Evolutionary conservation across 2,888 invertebrate species (phyloP).

Genomic region (Euzophera pinguis): DNA sequence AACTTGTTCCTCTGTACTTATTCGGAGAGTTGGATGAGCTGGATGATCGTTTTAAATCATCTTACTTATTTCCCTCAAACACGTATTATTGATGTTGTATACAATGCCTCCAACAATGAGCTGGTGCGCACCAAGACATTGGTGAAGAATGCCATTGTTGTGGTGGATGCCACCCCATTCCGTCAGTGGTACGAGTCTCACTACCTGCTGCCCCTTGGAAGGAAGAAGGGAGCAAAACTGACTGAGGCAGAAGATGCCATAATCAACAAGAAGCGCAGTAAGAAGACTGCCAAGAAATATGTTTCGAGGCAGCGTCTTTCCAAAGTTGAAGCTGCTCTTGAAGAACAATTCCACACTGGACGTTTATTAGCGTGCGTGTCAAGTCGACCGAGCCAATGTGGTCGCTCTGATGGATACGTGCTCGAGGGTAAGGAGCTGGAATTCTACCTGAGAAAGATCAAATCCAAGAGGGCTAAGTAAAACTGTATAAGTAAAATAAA

Average conservation of each 20-base stretch:
- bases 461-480: conserved; percentile 98
- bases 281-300: conserved; percentile 96
- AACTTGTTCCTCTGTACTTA: no score
- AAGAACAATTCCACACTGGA: conserved; percentile 98
- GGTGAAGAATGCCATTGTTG: conserved; percentile 98
- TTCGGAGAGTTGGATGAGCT: no score
- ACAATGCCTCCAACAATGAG: conserved; percentile 99
- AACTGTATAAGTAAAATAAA: conserved; percentile 69
- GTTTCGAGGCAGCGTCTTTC: conserved; percentile 94
- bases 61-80: no score
- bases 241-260: conserved; percentile 97
- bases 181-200: conserved; percentile 99
- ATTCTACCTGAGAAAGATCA: conserved; percentile 98
- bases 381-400: conserved; percentile 98
- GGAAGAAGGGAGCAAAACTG: conserved; percentile 98
- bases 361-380: conserved; percentile 97
- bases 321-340: conserved; percentile 95
- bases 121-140: conserved; percentile 99
- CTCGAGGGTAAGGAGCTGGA: conserved; percentile 99
- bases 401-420: conserved; percentile 98
- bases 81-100: conserved; percentile 99
- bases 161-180: conserved; percentile 98
- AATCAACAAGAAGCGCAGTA: conserved; percentile 95
- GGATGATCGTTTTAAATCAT: no score
- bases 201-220: conserved; percentile 95